These are phyloP conservation scores for Dysmachus trigonus DNA, from an alignment of 2,888 invertebrate species.

Conservation along the genomic window DNA sequence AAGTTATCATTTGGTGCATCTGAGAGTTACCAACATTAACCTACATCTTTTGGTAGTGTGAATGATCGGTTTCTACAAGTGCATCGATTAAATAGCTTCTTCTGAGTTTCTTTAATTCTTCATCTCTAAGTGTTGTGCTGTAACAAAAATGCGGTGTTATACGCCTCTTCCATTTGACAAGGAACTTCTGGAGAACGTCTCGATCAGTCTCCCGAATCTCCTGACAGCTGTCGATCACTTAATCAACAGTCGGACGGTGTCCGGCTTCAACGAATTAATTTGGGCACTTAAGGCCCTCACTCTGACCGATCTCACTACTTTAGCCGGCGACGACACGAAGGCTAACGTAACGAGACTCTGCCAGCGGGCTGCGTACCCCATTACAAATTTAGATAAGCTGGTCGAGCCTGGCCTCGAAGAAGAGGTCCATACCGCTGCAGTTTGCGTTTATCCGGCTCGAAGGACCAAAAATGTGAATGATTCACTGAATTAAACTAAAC, in stretches of 20 bases:
- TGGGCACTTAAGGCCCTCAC: constrained; percentile 86
- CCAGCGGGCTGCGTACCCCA: constrained; percentile 70
- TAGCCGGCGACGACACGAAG: constrained; percentile 82
- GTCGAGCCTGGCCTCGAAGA: constrained; percentile 54
- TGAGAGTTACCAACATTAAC: no score
- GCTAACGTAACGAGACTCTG: constrained; percentile 84
- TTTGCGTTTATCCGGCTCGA: constrained; percentile 95
- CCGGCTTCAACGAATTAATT: constrained; percentile 68
- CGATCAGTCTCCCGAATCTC: constrained; percentile 69
- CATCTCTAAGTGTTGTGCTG: background rate
- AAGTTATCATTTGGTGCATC: no score
- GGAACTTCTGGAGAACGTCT: constrained; percentile 65
- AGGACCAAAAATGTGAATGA: no score
- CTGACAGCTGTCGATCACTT: constrained; percentile 67
- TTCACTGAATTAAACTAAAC: no score
- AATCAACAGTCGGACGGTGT: constrained; percentile 52
- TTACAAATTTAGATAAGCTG: constrained; percentile 54
- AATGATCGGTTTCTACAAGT: background rate
- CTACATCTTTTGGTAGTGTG: no score
- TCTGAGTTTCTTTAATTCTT: no score
- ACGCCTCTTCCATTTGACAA: constrained; percentile 59
- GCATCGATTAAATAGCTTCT: background rate
- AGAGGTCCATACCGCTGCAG: constrained; percentile 80
- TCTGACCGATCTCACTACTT: constrained; percentile 91
- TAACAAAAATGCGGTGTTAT: background rate